Conservation (phyloP, 2,888 invertebrate species). For the Andricus quercusramuli region DNA sequence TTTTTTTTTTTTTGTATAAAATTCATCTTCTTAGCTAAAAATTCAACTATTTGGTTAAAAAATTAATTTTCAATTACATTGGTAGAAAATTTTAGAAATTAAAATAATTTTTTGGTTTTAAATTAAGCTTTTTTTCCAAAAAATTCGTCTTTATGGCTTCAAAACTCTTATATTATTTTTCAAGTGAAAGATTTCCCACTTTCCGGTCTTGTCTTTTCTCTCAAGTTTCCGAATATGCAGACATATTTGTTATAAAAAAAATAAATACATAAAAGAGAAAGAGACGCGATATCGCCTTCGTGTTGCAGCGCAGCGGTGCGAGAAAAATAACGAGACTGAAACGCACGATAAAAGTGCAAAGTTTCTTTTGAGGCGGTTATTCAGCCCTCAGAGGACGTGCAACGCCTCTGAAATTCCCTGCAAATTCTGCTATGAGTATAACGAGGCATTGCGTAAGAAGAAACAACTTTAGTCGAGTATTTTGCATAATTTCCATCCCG, state of each 20-base stretch:
- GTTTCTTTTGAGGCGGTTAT: slow-evolving; percentile 37
- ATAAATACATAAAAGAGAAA: neutral
- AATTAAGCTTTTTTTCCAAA: too few species aligned
- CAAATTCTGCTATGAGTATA: slow-evolving; percentile 16
- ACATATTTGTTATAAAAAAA: neutral
- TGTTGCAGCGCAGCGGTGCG: slow-evolving; percentile 7
- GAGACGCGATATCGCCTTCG: neutral
- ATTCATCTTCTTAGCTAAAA: too few species aligned
- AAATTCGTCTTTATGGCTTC: too few species aligned
- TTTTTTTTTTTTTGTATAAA: too few species aligned
- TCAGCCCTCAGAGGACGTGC: slow-evolving; percentile 32
- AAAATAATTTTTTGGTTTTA: too few species aligned
- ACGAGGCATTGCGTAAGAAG: slow-evolving; percentile 5
- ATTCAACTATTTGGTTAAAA: too few species aligned
- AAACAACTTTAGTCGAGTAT: slow-evolving; percentile 9
- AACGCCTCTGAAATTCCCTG: slow-evolving; percentile 2
- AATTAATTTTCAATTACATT: too few species aligned
- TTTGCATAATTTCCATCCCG: slow-evolving; percentile 5
- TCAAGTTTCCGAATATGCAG: neutral
- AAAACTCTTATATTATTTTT: too few species aligned
- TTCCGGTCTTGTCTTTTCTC: neutral
- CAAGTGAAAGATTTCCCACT: neutral
- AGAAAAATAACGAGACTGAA: slow-evolving; percentile 38
- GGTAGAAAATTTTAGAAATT: too few species aligned
- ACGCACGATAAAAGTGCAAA: slow-evolving; percentile 25